Base-by-base conservation (phyloP, 2,113 vertebrate species). In the Pseudonaja textilis region DNA sequence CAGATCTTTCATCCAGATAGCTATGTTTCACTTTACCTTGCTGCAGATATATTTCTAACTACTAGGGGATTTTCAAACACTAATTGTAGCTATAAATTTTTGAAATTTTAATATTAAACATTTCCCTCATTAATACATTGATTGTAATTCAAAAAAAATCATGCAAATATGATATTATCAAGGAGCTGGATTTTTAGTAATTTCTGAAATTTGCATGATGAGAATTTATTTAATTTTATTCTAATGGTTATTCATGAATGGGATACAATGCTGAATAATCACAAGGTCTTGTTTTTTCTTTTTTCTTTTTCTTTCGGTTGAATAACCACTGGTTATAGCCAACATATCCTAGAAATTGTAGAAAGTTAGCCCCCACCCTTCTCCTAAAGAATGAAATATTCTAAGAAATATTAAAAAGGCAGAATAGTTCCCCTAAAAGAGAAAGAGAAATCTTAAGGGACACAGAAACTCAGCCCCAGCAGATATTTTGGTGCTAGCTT, bases 131-230 rank as follows among this genome's bases (percentile, higher is more conserved):
- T 45, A 26, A 85, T 94, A 92, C 91, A 91, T 29, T 89, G 90
- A 89, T 93, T 90, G 91, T 93, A 94, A 93, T 95, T 94, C 91
- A 89, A 94, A 94, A 89, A 90, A 94, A 52, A 1, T 95, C 94
- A 96, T 90, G 91, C 91, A 91, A 93, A 88, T 87, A 91, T 94
- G 93, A 39, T 94, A 50, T 14, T 88, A 42, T 42, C 34, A 47
- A 88, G 29, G n/a, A 87, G 23, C 61, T 88, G 54, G 50, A 25
- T 74, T 74, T 69, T 87, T 29, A 69, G 54, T 59, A 87, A 11
- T 57, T 90, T 87, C 87, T 91, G 12, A 91, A 90, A 50, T 88
- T 88, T 74, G 50, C 9, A 89, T 47, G 20, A 88, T 50, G 34
- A 11, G 74, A 16, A 55, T 69, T 74, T 23, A 45, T 90, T 69